Evolutionary conservation across 2,888 invertebrate genomes (phyloP), one percentile per base, ranked within the genome.

Genomic region (Pardosa pseudoannulata): DNA sequence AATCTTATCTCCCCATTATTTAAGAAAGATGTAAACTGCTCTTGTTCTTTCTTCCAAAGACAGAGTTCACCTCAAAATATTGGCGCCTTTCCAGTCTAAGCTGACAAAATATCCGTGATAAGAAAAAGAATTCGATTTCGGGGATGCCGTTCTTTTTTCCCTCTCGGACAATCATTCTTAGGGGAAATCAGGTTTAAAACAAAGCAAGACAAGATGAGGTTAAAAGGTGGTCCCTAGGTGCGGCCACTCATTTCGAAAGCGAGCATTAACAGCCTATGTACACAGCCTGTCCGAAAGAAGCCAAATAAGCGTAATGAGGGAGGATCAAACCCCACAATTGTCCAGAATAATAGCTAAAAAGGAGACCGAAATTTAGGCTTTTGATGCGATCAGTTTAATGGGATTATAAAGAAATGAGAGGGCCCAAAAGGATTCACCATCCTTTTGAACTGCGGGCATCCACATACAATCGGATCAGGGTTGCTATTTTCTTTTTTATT

Each of bases 151-250:
- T 56, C 23, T 72, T 23, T 9, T 56, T 56, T 73, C n/a, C 7
- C 11, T 11, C 36, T 46, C 32, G 29, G 23, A 67, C 36, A 32
- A 41, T 68, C 29, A 39, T 76, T 75, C 82, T 82, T 82, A 19
- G 70, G 76, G 82, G 82, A 82, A 78, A 83, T 78, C 78, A 83
- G 41, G 71, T 83, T 83, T 83, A 83, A 83, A 83, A 83, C 76
- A 78, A 81, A 81, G 41, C 64, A 41, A 41, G 70, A 32, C 27
- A 39, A 50, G 70, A 76, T 50, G 46, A 70, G 76, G 29, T 41
- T 72, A 83, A 78, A 83, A 78, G 78, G 64, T 78, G 56, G 78
- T 85, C 67, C 72, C 28, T 39, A 68, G 74, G 73, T 73, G 83
- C 29, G 70, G 78, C 67, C 29, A 39, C 68, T 67, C 83, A 78